Evolutionary conservation across 2,113 vertebrate genomes (phyloP).

Genomic region (Heliornis fulica): DNA sequence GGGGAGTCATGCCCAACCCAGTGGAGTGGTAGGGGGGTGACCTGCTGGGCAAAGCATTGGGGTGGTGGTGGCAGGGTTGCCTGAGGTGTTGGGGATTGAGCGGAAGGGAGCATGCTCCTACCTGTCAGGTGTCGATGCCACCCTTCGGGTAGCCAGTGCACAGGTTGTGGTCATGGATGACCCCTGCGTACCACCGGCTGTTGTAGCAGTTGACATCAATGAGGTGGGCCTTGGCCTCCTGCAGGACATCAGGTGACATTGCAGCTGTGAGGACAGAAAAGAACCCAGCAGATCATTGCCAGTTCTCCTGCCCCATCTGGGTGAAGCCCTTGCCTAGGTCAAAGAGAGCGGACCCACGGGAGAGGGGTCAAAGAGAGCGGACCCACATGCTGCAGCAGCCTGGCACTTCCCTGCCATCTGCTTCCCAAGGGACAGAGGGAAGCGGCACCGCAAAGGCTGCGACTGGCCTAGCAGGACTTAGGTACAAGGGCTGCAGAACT

Average conservation of each 20-base stretch:
- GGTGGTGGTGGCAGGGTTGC: neutral
- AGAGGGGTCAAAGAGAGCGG: neutral
- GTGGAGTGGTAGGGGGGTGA: neutral
- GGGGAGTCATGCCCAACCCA: neutral
- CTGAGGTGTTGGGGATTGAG: neutral
- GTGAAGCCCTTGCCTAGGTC: neutral
- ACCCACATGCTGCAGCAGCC: neutral
- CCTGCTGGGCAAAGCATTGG: neutral
- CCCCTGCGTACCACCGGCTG: neutral
- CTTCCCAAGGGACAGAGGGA: neutral
- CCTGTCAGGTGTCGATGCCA: too few species aligned
- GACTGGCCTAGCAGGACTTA: neutral
- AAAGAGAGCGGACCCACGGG: neutral
- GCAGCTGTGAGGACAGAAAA: neutral
- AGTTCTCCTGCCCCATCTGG: neutral
- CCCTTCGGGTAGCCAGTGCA: too few species aligned
- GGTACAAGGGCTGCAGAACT: rapidly evolving
- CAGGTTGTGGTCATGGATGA: too few species aligned
- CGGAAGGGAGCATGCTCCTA: neutral
- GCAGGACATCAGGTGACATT: neutral
- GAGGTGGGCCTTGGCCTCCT: constrained; percentile 1
- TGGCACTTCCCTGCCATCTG: neutral
- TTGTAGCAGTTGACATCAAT: neutral
- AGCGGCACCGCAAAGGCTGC: rapidly evolving
- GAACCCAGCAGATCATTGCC: rapidly evolving